Percentiles rank a stretch among this genome's conserved stretches.
Evolutionary conservation across 2,888 invertebrate genomes (phyloP).

Genomic region (Flexamia atlantica): DNA sequence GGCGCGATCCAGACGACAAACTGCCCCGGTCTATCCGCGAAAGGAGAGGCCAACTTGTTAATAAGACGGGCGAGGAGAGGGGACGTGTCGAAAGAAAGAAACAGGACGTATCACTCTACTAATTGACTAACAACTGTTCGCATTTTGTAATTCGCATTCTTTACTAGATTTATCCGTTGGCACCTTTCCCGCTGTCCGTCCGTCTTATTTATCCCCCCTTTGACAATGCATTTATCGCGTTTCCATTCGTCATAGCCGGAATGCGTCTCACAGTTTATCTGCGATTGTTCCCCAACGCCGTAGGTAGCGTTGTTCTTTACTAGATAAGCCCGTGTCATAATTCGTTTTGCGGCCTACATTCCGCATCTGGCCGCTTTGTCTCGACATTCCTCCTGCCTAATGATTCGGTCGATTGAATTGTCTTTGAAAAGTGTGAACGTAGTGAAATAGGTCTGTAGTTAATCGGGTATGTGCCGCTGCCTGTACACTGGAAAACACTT

Average conservation of each 20-base stretch:
- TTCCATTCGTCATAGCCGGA: constrained; percentile 34
- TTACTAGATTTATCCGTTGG: constrained; percentile 38
- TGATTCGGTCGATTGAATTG: constrained; percentile 41
- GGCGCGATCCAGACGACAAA: constrained; percentile 7
- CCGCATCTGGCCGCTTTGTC: constrained; percentile 25
- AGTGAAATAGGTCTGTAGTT: constrained; percentile 46
- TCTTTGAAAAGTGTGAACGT: constrained; percentile 31
- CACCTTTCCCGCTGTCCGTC: constrained; percentile 45
- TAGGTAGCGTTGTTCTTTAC: background rate
- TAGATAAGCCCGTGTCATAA: constrained; percentile 49
- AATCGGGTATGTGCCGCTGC: background rate
- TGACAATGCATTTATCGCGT: constrained; percentile 48
- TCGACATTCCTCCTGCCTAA: constrained; percentile 37
- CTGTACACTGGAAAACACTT: constrained; percentile 1
- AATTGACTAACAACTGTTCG: constrained; percentile 51
- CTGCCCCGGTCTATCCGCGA: constrained; percentile 5
- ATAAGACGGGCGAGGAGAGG: constrained; percentile 10
- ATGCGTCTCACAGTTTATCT: constrained; percentile 41
- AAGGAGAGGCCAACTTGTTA: constrained; percentile 30
- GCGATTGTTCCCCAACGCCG: constrained; percentile 43
- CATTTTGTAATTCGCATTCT: constrained; percentile 57
- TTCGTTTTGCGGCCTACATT: constrained; percentile 35
- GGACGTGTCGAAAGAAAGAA: constrained; percentile 27
- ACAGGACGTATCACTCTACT: constrained; percentile 39
- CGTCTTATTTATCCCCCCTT: constrained; percentile 8